Evolutionary conservation across 2,797 vertebrate genomes (phyloP).

Genomic region (Smutsia temminckii): DNA sequence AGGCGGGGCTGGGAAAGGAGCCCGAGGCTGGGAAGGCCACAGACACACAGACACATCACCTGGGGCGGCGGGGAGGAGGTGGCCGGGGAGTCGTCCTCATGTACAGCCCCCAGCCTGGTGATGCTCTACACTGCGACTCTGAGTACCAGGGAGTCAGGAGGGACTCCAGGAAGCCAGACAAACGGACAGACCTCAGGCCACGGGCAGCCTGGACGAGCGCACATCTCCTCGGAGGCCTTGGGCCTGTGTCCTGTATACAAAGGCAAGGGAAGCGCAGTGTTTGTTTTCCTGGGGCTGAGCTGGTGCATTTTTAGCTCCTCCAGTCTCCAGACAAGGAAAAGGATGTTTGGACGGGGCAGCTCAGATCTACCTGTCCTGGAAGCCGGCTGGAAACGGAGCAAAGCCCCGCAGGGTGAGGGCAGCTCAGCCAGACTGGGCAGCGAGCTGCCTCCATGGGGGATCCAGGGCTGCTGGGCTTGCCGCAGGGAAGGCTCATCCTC

Average conservation of each 20-base stretch:
- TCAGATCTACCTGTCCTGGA: constrained; percentile 60
- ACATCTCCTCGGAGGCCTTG: not conserved
- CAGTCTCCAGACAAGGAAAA: constrained; percentile 82
- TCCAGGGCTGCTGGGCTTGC: not conserved
- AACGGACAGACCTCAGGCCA: not conserved
- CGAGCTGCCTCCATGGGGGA: not conserved
- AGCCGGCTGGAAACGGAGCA: not conserved
- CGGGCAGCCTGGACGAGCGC: not conserved
- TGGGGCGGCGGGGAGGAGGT: not conserved
- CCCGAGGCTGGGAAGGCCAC: not conserved
- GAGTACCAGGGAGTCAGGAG: constrained; percentile 17
- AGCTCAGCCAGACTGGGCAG: not conserved
- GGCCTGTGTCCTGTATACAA: constrained; percentile 44
- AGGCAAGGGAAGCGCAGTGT: constrained; percentile 62
- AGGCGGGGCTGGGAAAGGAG: not conserved
- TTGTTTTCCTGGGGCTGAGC: constrained; percentile 71
- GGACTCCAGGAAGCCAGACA: constrained; percentile 51
- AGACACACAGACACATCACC: not conserved
- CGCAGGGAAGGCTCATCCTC: not conserved
- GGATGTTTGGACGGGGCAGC: constrained; percentile 85
- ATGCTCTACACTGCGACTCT: not conserved
- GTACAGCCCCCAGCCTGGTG: too few relatives aligned
- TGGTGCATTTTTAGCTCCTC: constrained; percentile 70
- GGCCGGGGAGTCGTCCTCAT: not conserved
- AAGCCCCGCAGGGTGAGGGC: not conserved